Conservation (phyloP, 2,888 invertebrate genomes). For the Andricus quercusramuli region DNA sequence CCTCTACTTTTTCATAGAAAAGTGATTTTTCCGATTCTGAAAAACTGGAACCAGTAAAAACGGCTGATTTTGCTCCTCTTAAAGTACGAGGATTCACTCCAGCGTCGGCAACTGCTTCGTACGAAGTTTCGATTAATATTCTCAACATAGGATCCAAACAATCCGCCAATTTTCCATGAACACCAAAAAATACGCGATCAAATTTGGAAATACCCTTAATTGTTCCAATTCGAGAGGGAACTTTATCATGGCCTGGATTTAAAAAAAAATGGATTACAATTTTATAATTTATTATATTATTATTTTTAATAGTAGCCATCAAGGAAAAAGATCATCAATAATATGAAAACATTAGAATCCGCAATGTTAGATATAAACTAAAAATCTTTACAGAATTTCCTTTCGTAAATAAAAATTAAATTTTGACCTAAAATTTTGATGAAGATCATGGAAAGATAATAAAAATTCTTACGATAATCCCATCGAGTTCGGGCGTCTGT, state of each 20-base stretch:
- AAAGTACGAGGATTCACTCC: conserved; percentile 55
- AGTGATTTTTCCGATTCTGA: conserved; percentile 57
- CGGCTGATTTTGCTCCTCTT: conserved; percentile 52
- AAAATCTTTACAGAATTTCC: no score
- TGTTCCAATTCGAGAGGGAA: conserved; percentile 53
- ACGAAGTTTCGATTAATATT: conserved; percentile 50
- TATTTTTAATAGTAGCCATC: no score
- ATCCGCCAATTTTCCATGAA: conserved; percentile 50
- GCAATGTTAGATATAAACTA: no score
- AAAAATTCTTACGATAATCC: conserved; percentile 48
- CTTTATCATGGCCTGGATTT: conserved; percentile 19
- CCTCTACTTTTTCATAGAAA: conserved; percentile 54
- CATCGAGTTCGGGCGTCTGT: conserved; percentile 47
- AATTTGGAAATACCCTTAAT: conserved; percentile 48
- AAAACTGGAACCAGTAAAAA: conserved; percentile 51
- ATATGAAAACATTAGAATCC: no score
- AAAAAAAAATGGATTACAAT: no score
- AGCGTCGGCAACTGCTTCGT: conserved; percentile 57
- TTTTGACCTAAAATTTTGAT: no score
- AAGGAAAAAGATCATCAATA: no score
- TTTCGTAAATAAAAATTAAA: no score
- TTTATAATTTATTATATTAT: no score
- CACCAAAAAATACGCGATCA: conserved; percentile 58
- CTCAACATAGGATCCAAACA: conserved; percentile 56
- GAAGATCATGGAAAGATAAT: not conserved